These are phyloP conservation scores for Cricetomys ansorgei DNA, from an alignment of 2,113 vertebrate genomes.

Conservation along the genomic window DNA sequence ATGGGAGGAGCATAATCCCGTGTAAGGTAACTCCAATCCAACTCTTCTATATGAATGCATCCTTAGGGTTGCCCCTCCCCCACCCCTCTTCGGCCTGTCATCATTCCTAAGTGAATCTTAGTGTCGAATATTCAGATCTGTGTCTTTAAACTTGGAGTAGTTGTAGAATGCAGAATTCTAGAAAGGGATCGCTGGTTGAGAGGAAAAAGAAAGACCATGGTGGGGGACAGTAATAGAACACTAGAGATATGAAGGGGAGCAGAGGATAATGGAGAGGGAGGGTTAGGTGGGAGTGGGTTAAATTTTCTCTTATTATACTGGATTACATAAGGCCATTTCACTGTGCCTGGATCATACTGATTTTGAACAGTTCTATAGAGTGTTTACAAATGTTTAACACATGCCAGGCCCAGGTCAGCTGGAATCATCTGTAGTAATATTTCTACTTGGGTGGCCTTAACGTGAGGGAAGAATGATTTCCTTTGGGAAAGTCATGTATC, in stretches of 20 bases:
- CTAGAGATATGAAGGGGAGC: neutral
- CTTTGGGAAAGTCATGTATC: conserved; percentile 4
- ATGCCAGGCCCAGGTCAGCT: neutral
- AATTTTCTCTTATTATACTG: neutral
- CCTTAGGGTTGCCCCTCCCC: neutral
- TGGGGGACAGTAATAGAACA: neutral
- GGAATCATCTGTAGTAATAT: neutral
- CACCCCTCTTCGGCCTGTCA: neutral
- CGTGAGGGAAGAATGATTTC: neutral
- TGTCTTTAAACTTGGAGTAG: neutral
- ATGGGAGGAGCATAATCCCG: neutral
- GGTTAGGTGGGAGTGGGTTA: neutral
- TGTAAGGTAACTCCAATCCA: neutral
- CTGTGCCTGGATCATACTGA: neutral
- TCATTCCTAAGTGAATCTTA: neutral
- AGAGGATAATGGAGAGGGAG: no score
- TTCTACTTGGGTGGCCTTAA: neutral
- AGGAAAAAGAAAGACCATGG: neutral
- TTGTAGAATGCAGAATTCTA: neutral
- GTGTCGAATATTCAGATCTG: neutral
- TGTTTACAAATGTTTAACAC: neutral
- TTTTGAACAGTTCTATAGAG: neutral
- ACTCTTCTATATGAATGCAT: fast-evolving
- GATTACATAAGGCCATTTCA: neutral
- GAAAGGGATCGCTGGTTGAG: neutral